phyloP scores from a whole-genome alignment of 1,140 invertebrate genomes.

The Aphelenchoides avenae region DNA sequence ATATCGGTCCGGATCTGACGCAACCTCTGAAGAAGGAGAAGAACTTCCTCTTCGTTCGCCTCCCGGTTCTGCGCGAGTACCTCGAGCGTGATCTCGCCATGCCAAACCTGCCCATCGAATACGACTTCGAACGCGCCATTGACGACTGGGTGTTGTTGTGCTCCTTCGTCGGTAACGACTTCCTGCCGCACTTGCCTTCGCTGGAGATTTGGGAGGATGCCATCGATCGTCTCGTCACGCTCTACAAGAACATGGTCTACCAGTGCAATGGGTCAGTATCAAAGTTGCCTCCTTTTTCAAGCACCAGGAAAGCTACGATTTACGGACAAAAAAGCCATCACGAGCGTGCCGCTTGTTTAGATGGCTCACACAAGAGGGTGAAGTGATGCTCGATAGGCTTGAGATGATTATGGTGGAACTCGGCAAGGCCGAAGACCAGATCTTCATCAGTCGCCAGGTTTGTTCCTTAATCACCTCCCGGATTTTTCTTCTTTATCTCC shows the following conservation, averaged over 20 bases:
- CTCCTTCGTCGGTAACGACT: slow-evolving; percentile 99
- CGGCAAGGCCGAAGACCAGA: slow-evolving; percentile 91
- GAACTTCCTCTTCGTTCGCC: slow-evolving; percentile 66
- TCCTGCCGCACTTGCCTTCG: slow-evolving; percentile 94
- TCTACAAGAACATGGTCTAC: slow-evolving; percentile 92
- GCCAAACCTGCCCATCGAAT: slow-evolving; percentile 83
- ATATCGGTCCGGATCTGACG: slow-evolving; percentile 42
- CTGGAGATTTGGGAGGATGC: slow-evolving; percentile 96
- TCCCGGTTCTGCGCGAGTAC: slow-evolving; percentile 90
- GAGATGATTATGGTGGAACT: slow-evolving; percentile 82
- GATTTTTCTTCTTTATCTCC: too few species aligned
- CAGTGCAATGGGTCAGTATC: slow-evolving; percentile 62
- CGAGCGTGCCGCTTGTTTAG: slow-evolving; percentile 41
- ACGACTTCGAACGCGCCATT: slow-evolving; percentile 71
- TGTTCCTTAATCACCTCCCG: not conserved
- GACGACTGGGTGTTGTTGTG: slow-evolving; percentile 99
- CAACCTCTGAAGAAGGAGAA: slow-evolving; percentile 53
- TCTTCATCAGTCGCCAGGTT: slow-evolving; percentile 75
- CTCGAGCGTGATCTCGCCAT: slow-evolving; percentile 82
- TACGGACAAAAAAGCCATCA: slow-evolving; percentile 2
- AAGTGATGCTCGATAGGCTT: slow-evolving; percentile 83
- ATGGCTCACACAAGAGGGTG: slow-evolving; percentile 87
- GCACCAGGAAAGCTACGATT: slow-evolving; percentile 3
- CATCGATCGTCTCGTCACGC: slow-evolving; percentile 83
- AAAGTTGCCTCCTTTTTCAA: not conserved